A percentile compares a stretch with the other conserved stretches of the same genome.
Conservation (phyloP, 2,797 vertebrate species). For the Strix occidentalis region DNA sequence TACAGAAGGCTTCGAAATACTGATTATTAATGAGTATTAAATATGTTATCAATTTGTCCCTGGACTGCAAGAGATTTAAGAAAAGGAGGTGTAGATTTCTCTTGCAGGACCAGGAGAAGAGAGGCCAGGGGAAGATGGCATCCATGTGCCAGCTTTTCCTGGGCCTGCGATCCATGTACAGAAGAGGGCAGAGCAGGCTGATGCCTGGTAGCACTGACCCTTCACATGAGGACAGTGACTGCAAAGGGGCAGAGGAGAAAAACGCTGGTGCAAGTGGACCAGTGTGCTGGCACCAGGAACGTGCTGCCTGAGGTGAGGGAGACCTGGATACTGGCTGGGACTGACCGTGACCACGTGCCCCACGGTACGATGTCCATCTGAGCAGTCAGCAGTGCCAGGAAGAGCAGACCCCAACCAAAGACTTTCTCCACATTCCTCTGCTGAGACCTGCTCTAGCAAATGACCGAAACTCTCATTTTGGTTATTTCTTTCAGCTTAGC, state of each 20-base stretch:
- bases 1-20: neutral
- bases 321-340: neutral
- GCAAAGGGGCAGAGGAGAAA: neutral
- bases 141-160: neutral
- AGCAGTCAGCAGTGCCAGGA: neutral
- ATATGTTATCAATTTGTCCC: neutral
- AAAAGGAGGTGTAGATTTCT: neutral
- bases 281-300: neutral
- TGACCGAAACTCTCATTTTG: neutral
- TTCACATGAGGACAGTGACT: neutral
- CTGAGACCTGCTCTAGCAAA: neutral
- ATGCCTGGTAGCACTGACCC: neutral
- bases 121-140: neutral
- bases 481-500: neutral
- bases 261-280: neutral
- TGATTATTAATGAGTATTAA: neutral
- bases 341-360: neutral
- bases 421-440: neutral
- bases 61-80: neutral
- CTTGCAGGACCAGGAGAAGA: neutral
- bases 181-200: neutral
- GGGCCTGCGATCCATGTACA: fast-evolving
- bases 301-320: neutral
- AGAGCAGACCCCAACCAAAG: neutral
- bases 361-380: fast-evolving